Base-by-base conservation (phyloP, 2,113 vertebrate genomes). In the Sebastes schlegelii region DNA sequence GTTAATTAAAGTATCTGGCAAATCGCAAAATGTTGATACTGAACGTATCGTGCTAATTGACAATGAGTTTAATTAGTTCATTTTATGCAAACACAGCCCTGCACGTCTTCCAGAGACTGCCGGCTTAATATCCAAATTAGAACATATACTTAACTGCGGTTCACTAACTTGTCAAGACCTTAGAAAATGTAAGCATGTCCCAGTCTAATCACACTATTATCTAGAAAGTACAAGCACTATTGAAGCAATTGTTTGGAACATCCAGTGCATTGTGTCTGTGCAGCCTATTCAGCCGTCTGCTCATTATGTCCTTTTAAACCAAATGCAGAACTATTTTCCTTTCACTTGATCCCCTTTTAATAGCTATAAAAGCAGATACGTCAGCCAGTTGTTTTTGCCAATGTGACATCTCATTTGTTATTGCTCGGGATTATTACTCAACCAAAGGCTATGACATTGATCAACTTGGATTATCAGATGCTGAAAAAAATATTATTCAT, bases 351-450 rank as follows among this genome's bases (percentile, higher is more conserved):
- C 73, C 72, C 10, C 13, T 58, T 68, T 81, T 81, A 83, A 79
- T 75, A 65, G 0, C 66, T 19, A 42, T 34, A 60, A 68, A 88
- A 73, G 68, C 26, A 73, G 23, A 82, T 7, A 51, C 8, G 21
- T 78, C 78, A 79, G 52, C 34, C 45, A 8, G 6, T 54, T 75
- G 73, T 65, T 71, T 85, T 75, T 72, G 46, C 23, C 73, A 49
- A 11, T 73, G 46, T 80, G 48, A 78, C 77, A 78, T 77, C 34
- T 77, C 74, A 89, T 78, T 86, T 83, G 52, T 72, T 66, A 69
- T 62, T 77, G 66, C 0, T 6, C 13, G 1, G 64, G n/a, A 82
- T 75, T 83, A 58, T 65, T 58, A 60, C n/a, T 84, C 48, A 68
- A 34, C 42, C 60, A 83, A 58, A 78, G 75, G 43, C 51, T 23